Evolutionary conservation across 2,888 invertebrate species (phyloP).

Genomic region (Agonum fuliginosum): DNA sequence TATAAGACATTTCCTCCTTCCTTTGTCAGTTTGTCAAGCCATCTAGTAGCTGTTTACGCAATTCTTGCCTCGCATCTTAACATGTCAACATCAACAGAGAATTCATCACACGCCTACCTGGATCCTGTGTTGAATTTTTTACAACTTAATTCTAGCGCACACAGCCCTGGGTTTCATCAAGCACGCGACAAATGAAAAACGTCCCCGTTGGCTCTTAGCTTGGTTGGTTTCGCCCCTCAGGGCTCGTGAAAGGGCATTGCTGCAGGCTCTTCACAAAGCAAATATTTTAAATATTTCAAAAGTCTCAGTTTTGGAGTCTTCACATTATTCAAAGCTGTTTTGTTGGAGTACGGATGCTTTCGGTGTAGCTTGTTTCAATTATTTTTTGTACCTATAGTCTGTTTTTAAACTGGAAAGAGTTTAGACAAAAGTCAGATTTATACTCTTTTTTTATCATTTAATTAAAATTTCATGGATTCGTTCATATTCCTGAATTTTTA

Average conservation of each 20-base stretch:
- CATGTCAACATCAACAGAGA: slow-evolving; percentile 42
- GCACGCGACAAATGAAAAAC: slow-evolving; percentile 46
- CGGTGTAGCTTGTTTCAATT: too few species aligned
- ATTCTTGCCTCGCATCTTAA: slow-evolving; percentile 27
- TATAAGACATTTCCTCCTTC: background rate
- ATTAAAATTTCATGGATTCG: too few species aligned
- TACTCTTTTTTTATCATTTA: too few species aligned
- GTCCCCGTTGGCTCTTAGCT: background rate
- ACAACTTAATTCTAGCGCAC: slow-evolving; percentile 66
- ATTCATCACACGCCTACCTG: slow-evolving; percentile 49
- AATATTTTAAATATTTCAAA: slow-evolving; percentile 50
- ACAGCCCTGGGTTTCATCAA: slow-evolving; percentile 65
- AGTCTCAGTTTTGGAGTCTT: slow-evolving; percentile 35
- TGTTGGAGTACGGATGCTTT: background rate
- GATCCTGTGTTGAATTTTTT: slow-evolving; percentile 63
- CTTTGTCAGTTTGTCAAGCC: slow-evolving; percentile 9
- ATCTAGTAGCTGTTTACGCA: slow-evolving; percentile 19
- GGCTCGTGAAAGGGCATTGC: slow-evolving; percentile 6
- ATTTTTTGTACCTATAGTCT: too few species aligned
- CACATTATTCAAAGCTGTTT: slow-evolving; percentile 34
- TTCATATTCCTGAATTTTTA: too few species aligned
- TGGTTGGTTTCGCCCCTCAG: background rate
- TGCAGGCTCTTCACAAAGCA: slow-evolving; percentile 35
- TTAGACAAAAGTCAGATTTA: too few species aligned
- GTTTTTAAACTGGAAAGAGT: too few species aligned